Percentiles rank a stretch among this genome's conserved stretches.
Conservation (phyloP, 2,797 vertebrate genomes). For the Parambassis ranga region DNA sequence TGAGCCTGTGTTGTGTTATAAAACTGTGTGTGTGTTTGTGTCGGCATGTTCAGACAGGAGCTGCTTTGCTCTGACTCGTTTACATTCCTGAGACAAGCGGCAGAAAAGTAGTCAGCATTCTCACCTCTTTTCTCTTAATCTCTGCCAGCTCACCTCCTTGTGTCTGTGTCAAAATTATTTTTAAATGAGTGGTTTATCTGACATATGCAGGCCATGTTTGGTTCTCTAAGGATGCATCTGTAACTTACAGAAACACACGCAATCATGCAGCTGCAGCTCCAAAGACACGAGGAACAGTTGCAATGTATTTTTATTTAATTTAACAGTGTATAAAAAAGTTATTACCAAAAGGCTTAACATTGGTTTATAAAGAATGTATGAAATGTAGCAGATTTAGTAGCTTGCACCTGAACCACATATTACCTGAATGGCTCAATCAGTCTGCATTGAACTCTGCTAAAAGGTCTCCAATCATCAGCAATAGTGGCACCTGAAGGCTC, state of each 20-base stretch:
- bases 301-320: too few relatives aligned
- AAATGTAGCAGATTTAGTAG: too few relatives aligned
- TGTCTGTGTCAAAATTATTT: constrained; percentile 1
- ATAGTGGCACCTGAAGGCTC: too few relatives aligned
- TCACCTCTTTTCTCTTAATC: constrained; percentile 13
- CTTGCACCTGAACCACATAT: too few relatives aligned
- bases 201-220: neutral
- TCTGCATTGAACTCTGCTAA: too few relatives aligned
- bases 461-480: too few relatives aligned
- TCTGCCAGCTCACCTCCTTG: neutral
- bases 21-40: constrained; percentile 13
- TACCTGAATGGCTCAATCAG: too few relatives aligned
- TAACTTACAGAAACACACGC: neutral
- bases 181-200: neutral
- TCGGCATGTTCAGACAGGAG: constrained; percentile 70
- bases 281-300: too few relatives aligned
- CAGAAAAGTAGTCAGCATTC: constrained; percentile 26
- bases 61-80: constrained; percentile 59
- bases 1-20: constrained; percentile 57
- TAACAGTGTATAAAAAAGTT: too few relatives aligned
- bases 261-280: too few relatives aligned
- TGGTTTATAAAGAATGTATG: too few relatives aligned
- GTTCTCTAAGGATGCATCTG: constrained; percentile 4
- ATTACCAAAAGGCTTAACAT: too few relatives aligned
- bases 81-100: constrained; percentile 72